A percentile compares a stretch with the other conserved stretches of the same genome.
Evolutionary conservation across 1,140 invertebrate genomes (phyloP).

Genomic region (Cydia fagiglandana): DNA sequence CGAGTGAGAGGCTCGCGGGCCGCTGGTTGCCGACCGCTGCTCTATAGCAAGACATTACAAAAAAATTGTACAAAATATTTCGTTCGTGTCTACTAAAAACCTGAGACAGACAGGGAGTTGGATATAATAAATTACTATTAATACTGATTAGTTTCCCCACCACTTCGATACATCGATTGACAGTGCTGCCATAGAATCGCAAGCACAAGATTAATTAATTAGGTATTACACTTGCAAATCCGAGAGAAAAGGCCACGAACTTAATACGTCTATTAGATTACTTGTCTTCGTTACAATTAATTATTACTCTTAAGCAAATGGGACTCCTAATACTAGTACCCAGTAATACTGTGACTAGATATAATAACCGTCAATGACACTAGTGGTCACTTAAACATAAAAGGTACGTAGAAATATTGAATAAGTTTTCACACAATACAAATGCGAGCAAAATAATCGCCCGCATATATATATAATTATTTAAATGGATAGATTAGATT

Average conservation of each 20-base stretch:
- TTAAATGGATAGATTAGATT: slow-evolving; percentile 23
- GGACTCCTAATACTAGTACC: slow-evolving; percentile 50
- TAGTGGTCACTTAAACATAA: slow-evolving; percentile 16
- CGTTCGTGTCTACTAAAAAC: not conserved
- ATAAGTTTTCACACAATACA: slow-evolving; percentile 38
- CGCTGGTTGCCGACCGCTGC: too few relatives aligned
- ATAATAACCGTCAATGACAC: slow-evolving; percentile 32
- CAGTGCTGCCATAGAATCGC: not conserved
- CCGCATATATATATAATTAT: slow-evolving; percentile 33
- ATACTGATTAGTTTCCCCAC: not conserved
- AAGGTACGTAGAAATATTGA: slow-evolving; percentile 11
- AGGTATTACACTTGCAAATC: not conserved
- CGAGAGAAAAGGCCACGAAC: not conserved
- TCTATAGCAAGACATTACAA: too few relatives aligned
- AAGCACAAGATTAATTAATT: not conserved
- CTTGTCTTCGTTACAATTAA: not conserved
- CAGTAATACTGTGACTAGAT: slow-evolving; percentile 71
- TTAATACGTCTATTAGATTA: not conserved
- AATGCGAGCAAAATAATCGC: slow-evolving; percentile 38
- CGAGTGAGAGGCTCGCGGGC: too few relatives aligned
- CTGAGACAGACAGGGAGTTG: not conserved
- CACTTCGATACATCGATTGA: not conserved
- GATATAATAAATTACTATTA: not conserved
- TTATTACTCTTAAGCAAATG: slow-evolving; percentile 24
- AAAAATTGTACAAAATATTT: too few relatives aligned